phyloP scores from a whole-genome alignment of 1,140 invertebrate species.

The Cylas formicarius region DNA sequence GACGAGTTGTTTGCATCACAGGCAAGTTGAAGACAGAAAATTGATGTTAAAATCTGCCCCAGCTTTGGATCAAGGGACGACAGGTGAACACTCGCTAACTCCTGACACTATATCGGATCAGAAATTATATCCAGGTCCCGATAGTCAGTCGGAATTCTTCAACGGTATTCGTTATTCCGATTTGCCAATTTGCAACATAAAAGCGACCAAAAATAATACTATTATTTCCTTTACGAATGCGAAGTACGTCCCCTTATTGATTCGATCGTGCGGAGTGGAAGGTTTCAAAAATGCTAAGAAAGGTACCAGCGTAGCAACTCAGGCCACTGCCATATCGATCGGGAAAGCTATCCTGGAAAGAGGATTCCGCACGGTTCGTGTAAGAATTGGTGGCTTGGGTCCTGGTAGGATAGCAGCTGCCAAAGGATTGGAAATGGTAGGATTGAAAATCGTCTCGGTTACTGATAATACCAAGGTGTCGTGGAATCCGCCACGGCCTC shows the following conservation, averaged over 20 bases:
- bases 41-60: no score
- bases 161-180: no score
- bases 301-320: slow-evolving; percentile 91
- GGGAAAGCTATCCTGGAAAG: no score
- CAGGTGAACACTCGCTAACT: no score
- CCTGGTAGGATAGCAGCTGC: slow-evolving; percentile 81
- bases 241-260: slow-evolving; percentile 47
- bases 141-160: no score
- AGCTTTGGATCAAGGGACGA: no score
- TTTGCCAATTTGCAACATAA: slow-evolving; percentile 73
- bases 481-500: slow-evolving; percentile 46
- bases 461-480: slow-evolving; percentile 81
- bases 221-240: slow-evolving; percentile 65
- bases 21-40: no score
- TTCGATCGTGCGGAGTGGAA: slow-evolving; percentile 74
- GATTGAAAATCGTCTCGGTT: slow-evolving; percentile 80
- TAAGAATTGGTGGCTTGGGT: slow-evolving; percentile 72
- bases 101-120: no score
- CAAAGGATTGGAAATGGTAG: slow-evolving; percentile 85
- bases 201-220: slow-evolving; percentile 78
- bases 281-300: slow-evolving; percentile 91
- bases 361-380: no score
- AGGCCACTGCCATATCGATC: slow-evolving; percentile 77
- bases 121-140: no score
- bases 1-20: no score